phyloP scores from a whole-genome alignment of 2,113 vertebrate species.

The Sylvia atricapilla region DNA sequence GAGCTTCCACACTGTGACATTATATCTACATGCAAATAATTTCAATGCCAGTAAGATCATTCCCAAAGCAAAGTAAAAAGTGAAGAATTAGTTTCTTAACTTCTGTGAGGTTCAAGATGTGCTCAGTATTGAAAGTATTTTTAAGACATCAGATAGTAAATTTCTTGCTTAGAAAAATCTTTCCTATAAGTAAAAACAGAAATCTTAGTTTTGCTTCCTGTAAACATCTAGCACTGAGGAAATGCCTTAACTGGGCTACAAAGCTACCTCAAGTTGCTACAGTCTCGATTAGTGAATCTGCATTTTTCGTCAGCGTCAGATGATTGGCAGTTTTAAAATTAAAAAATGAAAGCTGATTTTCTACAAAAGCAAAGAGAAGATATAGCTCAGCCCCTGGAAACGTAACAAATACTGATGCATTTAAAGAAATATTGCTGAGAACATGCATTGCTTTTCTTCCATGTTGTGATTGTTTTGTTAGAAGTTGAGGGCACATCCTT shows the following conservation, averaged over 20 bases:
- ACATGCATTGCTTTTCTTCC: not conserved
- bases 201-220: not conserved
- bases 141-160: not conserved
- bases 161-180: not conserved
- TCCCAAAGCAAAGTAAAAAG: not conserved
- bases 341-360: not conserved
- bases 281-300: not conserved
- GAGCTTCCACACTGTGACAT: not conserved
- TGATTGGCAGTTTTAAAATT: not conserved
- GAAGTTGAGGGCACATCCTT: not conserved
- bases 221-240: not conserved
- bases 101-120: not conserved
- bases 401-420: not conserved
- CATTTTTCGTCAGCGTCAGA: not conserved
- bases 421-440: not conserved
- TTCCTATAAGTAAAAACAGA: not conserved
- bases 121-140: not conserved
- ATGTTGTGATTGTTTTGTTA: not conserved
- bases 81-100: not conserved
- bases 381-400: not conserved
- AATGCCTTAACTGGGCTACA: not conserved
- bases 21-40: not conserved
- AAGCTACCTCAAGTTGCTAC: not conserved
- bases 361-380: not conserved
- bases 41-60: not conserved